These are phyloP conservation scores for Molothrus ater DNA, from an alignment of 2,797 vertebrate genomes.

Conservation along the genomic window DNA sequence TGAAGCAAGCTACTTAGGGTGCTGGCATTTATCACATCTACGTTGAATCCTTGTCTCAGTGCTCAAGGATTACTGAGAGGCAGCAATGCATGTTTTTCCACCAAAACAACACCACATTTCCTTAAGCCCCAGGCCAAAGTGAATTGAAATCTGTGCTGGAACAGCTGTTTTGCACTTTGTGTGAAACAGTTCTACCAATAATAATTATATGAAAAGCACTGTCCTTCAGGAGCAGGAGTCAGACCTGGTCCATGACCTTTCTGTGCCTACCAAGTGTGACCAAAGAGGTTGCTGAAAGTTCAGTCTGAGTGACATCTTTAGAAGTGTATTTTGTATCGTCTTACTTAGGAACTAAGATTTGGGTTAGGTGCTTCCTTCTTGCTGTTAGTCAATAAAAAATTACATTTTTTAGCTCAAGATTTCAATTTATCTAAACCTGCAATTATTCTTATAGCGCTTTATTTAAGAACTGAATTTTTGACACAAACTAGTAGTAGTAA, in stretches of 20 bases:
- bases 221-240: neutral
- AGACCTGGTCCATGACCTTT: neutral
- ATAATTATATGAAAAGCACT: neutral
- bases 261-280: neutral
- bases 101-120: neutral
- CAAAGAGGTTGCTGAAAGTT: neutral
- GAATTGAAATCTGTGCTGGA: neutral
- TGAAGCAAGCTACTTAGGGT: neutral
- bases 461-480: neutral
- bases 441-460: neutral
- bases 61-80: neutral
- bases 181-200: neutral
- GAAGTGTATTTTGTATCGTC: neutral
- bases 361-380: neutral
- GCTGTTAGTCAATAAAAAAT: neutral
- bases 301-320: rapidly evolving
- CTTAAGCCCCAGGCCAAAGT: neutral
- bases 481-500: neutral
- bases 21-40: neutral
- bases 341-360: neutral
- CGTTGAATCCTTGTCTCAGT: neutral
- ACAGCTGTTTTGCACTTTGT: neutral
- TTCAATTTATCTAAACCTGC: neutral
- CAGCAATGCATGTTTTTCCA: neutral
- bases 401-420: neutral